A percentile compares a stretch with the other conserved stretches of the same genome.
Evolutionary conservation across 2,113 vertebrate species (phyloP).

Genomic region (Daphoenositta chrysoptera): DNA sequence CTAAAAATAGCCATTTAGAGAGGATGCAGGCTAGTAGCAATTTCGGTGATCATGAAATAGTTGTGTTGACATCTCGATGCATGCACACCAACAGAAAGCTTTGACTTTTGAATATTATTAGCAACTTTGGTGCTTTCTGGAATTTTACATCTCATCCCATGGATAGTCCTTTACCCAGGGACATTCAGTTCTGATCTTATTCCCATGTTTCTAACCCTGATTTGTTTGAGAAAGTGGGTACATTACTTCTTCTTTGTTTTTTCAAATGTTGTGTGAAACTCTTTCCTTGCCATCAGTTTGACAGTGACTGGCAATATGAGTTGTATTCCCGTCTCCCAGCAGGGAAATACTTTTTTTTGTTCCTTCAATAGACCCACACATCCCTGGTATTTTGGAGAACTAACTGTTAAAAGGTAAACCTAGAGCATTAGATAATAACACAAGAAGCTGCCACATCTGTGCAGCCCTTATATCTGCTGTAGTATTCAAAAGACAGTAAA

Average conservation of each 20-base stretch:
- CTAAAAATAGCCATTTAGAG: constrained; percentile 80
- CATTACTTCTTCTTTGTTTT: background rate
- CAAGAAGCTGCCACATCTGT: background rate
- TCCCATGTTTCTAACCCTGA: background rate
- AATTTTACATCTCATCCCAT: constrained; percentile 3
- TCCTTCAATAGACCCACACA: background rate
- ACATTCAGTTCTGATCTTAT: background rate
- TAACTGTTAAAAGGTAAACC: background rate
- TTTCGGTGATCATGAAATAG: constrained; percentile 73
- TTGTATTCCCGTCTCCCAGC: background rate
- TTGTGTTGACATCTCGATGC: constrained; percentile 57
- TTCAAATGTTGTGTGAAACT: background rate
- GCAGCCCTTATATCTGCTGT: background rate
- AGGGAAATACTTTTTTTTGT: background rate
- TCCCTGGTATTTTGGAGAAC: background rate
- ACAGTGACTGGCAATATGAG: background rate
- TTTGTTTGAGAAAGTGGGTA: background rate
- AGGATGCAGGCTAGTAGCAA: constrained; percentile 72
- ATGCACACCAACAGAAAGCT: constrained; percentile 46
- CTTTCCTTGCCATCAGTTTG: background rate
- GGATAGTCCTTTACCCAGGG: background rate
- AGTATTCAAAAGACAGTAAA: background rate
- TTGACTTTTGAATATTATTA: constrained; percentile 34
- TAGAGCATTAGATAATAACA: background rate
- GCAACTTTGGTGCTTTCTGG: constrained; percentile 10